phyloP scores from a whole-genome alignment of 2,888 invertebrate genomes.

The Clunio marinus region DNA sequence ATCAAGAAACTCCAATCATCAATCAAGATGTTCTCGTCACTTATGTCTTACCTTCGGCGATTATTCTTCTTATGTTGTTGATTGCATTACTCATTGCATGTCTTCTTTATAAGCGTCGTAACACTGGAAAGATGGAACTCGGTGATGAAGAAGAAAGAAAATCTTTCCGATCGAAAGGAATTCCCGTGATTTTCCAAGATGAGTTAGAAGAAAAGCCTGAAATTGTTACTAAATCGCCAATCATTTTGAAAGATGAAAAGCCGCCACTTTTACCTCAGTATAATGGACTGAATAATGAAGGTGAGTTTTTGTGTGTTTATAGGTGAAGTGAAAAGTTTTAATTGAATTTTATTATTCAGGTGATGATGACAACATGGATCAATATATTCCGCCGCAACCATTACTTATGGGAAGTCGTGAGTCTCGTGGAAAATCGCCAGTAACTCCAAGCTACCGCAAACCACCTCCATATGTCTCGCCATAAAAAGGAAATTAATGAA shows the following conservation, averaged over 20 bases:
- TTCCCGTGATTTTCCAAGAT: constrained; percentile 96
- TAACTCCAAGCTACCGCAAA: constrained; percentile 87
- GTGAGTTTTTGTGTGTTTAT: constrained; percentile 41
- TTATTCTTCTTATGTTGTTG: constrained; percentile 82
- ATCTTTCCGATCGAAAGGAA: constrained; percentile 76
- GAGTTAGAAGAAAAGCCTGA: constrained; percentile 91
- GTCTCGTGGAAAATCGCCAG: constrained; percentile 70
- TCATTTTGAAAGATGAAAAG: constrained; percentile 91
- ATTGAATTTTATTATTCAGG: constrained; percentile 41
- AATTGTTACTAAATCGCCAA: constrained; percentile 84
- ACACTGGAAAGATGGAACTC: constrained; percentile 79
- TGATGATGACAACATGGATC: constrained; percentile 60
- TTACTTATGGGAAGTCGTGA: constrained; percentile 61
- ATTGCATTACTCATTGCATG: constrained; percentile 73
- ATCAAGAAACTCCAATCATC: constrained; percentile 48
- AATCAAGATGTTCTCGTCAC: constrained; percentile 69
- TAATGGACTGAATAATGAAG: constrained; percentile 51
- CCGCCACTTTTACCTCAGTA: constrained; percentile 82
- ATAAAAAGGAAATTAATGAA: constrained; percentile 66
- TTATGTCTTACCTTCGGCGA: constrained; percentile 82
- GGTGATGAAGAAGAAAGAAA: constrained; percentile 77
- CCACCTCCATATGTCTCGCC: constrained; percentile 97
- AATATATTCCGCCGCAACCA: constrained; percentile 88
- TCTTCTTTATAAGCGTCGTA: constrained; percentile 69
- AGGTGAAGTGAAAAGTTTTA: not conserved